Evolutionary conservation across 1,140 invertebrate species (phyloP).

Genomic region (Bicyclus anynana): DNA sequence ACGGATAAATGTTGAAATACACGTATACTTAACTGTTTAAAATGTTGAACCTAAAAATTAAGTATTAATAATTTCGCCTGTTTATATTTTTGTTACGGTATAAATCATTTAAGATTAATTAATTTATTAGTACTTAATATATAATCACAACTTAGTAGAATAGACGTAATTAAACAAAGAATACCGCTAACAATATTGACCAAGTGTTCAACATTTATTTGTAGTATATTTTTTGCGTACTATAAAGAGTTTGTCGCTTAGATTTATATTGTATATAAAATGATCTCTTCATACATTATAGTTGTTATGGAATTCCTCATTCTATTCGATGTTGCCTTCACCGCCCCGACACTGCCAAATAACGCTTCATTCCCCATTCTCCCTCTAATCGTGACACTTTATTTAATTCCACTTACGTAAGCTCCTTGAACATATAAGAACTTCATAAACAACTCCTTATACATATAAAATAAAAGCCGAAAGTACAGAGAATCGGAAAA

Average conservation of each 20-base stretch:
- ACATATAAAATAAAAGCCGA: too few relatives aligned
- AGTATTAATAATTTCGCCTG: too few relatives aligned
- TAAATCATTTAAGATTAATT: too few relatives aligned
- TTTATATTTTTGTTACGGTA: too few relatives aligned
- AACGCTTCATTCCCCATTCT: slow-evolving; percentile 24
- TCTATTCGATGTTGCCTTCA: slow-evolving; percentile 8
- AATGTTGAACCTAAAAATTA: too few relatives aligned
- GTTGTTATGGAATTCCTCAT: slow-evolving; percentile 7
- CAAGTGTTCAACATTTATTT: background rate
- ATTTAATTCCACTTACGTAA: slow-evolving; percentile 12
- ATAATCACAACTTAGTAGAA: too few relatives aligned
- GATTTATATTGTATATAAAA: background rate
- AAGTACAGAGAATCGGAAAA: too few relatives aligned
- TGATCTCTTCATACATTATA: slow-evolving; percentile 8
- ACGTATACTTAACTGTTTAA: background rate
- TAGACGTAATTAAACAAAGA: too few relatives aligned
- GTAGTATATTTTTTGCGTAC: background rate
- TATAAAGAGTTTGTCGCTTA: slow-evolving; percentile 1
- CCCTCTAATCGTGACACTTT: slow-evolving; percentile 3
- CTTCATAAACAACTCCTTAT: too few relatives aligned
- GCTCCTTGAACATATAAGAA: background rate
- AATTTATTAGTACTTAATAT: too few relatives aligned
- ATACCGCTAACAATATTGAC: too few relatives aligned
- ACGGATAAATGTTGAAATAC: background rate
- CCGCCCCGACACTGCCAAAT: slow-evolving; percentile 34